phyloP scores from a whole-genome alignment of 1,140 invertebrate species.

The Watersipora subatra region DNA sequence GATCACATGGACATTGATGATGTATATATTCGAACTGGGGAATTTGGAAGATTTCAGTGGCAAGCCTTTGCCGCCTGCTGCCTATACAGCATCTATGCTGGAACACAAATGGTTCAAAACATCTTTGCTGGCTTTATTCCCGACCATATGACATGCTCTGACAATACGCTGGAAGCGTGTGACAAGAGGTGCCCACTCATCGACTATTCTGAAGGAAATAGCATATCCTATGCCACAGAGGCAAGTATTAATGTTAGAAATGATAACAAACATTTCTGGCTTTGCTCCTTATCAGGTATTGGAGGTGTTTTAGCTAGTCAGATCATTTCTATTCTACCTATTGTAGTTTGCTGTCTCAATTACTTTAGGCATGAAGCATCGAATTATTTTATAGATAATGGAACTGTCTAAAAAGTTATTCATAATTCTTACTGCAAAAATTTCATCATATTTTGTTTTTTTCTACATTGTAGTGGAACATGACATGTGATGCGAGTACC shows the following conservation, averaged over 20 bases:
- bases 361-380: too few relatives aligned
- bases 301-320: too few relatives aligned
- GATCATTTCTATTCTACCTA: too few relatives aligned
- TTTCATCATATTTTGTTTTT: neutral
- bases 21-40: neutral
- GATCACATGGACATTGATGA: constrained; percentile 1
- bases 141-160: neutral
- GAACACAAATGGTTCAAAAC: constrained; percentile 2
- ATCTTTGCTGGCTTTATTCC: neutral
- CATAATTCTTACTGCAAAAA: neutral
- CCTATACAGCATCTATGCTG: neutral
- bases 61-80: neutral
- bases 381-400: too few relatives aligned
- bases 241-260: too few relatives aligned
- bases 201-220: neutral
- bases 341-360: too few relatives aligned
- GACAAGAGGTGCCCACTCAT: neutral
- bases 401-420: too few relatives aligned
- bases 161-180: neutral
- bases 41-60: neutral
- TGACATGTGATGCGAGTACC: neutral
- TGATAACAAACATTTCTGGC: too few relatives aligned
- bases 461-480: neutral
- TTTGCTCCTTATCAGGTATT: too few relatives aligned
- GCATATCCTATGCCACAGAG: neutral